These are phyloP conservation scores for Leptinotarsa rubiginosa DNA, from an alignment of 2,888 invertebrate genomes.

Conservation along the genomic window DNA sequence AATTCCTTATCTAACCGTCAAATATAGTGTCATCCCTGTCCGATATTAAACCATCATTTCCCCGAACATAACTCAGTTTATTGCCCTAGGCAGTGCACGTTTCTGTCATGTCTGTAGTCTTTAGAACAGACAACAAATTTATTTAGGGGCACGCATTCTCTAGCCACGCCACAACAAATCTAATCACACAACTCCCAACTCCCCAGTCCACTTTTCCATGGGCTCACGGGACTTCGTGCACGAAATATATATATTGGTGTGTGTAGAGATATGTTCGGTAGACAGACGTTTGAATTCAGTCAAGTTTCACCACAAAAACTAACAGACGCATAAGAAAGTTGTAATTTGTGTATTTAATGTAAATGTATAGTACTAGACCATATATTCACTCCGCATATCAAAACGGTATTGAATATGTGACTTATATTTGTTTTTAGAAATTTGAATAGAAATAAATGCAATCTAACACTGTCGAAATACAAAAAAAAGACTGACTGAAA, in stretches of 20 bases:
- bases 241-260: conserved; percentile 29
- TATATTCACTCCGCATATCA: no score
- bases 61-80: conserved; percentile 14
- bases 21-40: conserved; percentile 1
- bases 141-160: conserved; percentile 47
- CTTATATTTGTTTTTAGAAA: no score
- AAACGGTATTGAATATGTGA: no score
- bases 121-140: conserved; percentile 53
- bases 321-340: no score
- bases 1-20: conserved; percentile 6
- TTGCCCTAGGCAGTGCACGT: conserved; percentile 38
- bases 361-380: no score
- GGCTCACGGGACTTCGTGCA: conserved; percentile 52
- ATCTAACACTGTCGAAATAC: no score
- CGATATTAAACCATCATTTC: conserved; percentile 15
- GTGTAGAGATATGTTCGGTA: no score
- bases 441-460: no score
- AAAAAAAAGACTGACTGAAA: no score
- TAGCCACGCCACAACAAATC: conserved; percentile 55
- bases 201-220: conserved; percentile 41
- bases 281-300: no score
- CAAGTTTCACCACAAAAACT: no score
- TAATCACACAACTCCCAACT: conserved; percentile 51
- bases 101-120: conserved; percentile 47
- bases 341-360: no score